Evolutionary conservation across 1,140 invertebrate genomes (phyloP).

Genomic region (Pseudomyrmex pallidus): DNA sequence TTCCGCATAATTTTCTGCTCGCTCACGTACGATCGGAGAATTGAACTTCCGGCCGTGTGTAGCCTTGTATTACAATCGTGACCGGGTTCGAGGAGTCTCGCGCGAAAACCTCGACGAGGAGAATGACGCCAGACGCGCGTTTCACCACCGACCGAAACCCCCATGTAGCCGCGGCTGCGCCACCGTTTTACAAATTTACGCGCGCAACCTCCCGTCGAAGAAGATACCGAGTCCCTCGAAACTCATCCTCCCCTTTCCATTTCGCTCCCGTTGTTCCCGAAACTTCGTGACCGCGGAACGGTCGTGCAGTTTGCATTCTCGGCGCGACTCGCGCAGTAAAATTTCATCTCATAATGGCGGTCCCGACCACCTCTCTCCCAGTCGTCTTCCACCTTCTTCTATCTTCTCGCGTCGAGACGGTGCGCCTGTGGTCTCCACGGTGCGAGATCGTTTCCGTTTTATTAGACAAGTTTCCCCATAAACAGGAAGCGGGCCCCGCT

Average conservation of each 20-base stretch:
- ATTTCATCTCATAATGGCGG: conserved; percentile 53
- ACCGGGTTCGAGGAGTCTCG: conserved; percentile 35
- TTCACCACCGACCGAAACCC: conserved; percentile 12
- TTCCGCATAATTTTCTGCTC: conserved; percentile 54
- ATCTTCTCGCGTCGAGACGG: background rate
- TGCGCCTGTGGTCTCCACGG: conserved; percentile 3
- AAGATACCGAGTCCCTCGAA: conserved; percentile 17
- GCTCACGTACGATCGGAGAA: conserved; percentile 56
- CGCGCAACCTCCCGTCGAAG: conserved; percentile 18
- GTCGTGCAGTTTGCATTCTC: conserved; percentile 55
- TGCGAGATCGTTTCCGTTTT: conserved; percentile 57
- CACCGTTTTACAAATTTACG: conserved; percentile 49
- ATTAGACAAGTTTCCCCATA: conserved; percentile 70
- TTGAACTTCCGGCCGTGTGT: conserved; percentile 49
- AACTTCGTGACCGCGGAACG: conserved; percentile 23
- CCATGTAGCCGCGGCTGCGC: conserved; percentile 6
- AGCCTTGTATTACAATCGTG: conserved; percentile 49
- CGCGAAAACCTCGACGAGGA: background rate
- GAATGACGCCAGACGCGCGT: conserved; percentile 21
- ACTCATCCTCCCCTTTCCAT: too few species aligned
- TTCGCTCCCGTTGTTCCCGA: conserved; percentile 7
- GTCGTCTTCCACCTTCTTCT: background rate
- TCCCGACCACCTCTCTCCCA: background rate
- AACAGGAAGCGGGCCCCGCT: conserved; percentile 53
- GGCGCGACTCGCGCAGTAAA: conserved; percentile 54